A percentile compares a stretch with the other conserved stretches of the same genome.
Evolutionary conservation across 2,113 vertebrate species (phyloP).

Genomic region (Rhinoderma darwinii): DNA sequence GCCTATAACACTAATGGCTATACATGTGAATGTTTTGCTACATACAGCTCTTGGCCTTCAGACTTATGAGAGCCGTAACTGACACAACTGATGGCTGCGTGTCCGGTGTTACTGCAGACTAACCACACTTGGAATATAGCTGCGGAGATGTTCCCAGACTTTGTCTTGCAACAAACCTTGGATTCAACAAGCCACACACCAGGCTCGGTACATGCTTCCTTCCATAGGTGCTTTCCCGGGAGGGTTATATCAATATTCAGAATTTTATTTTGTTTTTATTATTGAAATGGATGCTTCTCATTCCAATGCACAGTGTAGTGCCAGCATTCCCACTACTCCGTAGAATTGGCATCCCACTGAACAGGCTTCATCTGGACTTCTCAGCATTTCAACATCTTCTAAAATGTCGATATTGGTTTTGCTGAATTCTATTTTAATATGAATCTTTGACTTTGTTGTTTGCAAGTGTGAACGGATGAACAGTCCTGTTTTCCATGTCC

Average conservation of each 20-base stretch:
- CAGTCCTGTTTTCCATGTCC: neutral
- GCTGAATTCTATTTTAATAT: neutral
- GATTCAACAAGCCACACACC: constrained; percentile 55
- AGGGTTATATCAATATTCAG: neutral
- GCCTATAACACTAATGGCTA: constrained; percentile 51
- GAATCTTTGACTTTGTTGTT: neutral
- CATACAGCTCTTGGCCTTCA: neutral
- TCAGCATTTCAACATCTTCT: neutral
- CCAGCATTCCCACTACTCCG: neutral
- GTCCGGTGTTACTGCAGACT: constrained; percentile 9
- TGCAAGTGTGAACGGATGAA: neutral
- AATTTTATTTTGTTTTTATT: neutral
- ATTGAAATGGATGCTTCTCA: constrained; percentile 22
- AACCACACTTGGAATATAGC: neutral
- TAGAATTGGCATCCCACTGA: too few species aligned
- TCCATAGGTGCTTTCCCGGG: constrained; percentile 18
- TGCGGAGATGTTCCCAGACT: constrained; percentile 13
- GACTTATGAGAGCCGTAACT: neutral
- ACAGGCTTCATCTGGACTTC: neutral
- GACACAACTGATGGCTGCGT: constrained; percentile 4
- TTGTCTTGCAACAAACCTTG: constrained; percentile 10
- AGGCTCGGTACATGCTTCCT: neutral
- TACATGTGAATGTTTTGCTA: constrained; percentile 43
- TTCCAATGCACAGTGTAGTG: neutral
- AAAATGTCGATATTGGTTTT: neutral